phyloP scores from a whole-genome alignment of 1,140 invertebrate genomes.

The Rhagoletis zephyria region DNA sequence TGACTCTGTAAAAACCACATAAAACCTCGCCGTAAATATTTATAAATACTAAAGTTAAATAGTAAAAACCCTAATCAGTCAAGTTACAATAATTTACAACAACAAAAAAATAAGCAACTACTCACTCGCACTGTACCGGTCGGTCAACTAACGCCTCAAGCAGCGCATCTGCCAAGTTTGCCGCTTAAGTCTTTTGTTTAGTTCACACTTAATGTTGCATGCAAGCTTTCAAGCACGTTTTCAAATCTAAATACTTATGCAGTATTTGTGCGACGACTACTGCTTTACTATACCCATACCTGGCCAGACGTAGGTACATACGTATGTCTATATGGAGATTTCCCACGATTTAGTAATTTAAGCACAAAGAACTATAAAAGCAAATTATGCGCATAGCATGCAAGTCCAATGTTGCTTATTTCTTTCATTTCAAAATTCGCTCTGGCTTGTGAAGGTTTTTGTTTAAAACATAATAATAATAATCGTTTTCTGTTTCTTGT shows the following conservation, averaged over 20 bases:
- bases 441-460: conserved; percentile 3
- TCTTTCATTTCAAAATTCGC: conserved; percentile 29
- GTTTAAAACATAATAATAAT: not conserved
- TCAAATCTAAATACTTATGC: not conserved
- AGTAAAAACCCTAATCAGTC: no score
- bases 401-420: not conserved
- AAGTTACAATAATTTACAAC: not conserved
- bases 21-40: no score
- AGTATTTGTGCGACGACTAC: not conserved
- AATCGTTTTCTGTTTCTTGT: no score
- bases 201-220: conserved; percentile 42
- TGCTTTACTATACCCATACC: not conserved
- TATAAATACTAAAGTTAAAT: no score
- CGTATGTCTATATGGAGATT: not conserved
- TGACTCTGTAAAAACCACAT: no score
- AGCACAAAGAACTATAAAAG: conserved; percentile 20
- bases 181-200: conserved; percentile 39
- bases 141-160: not conserved
- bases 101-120: not conserved
- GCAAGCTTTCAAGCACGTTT: conserved; percentile 18
- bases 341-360: conserved; percentile 51
- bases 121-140: no score
- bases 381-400: conserved; percentile 33
- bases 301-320: not conserved
- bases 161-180: conserved; percentile 23